Evolutionary conservation across 2,888 invertebrate species (phyloP), one percentile per base, ranked within the genome.

Genomic region (Microplitis deprimator): DNA sequence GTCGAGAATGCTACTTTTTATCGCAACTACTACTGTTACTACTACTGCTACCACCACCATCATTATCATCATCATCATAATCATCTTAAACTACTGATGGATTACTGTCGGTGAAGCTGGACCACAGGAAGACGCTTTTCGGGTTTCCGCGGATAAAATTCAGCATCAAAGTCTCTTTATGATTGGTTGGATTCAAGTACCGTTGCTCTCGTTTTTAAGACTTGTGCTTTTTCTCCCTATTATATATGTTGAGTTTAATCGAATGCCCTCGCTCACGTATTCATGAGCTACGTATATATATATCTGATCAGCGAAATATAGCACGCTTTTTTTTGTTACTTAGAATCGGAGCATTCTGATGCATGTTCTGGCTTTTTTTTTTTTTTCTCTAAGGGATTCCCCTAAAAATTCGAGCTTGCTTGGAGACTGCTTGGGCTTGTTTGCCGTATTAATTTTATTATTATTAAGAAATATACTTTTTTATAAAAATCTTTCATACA

Each of bases 1-100:
- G 87, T 87, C 87, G 86, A 86, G 88, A 88, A 88, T 88, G 88
- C 84, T 83, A 87, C 80, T 78, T 74, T 80, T 80, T 81, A 75
- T 62, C 68, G 69, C 64, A 50, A 50, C 50, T 50, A 50, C 50
- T 50, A 50, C 50, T 50, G 50, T 50, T 50, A 50, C 50, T 50
- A 64, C 73, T 50, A 60, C 74, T 71, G 17, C 70, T 7, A 70
- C 16, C 70, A 70, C 60, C 70, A 68, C 17, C 16, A 17, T 50
- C 59, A 16, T 20, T 6, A 65, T 29, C 17, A 62, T n/a, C 41
- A 41, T 61, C 62, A 17, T 20, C 13, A 29, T 29, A 29, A 65
- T 65, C 10, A 10, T 29, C 65, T 29, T 1, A 65, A 65, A 29
- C 38, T 65, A 65, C 65, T 38, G 29, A 29, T 6, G 38, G 38